A percentile compares a stretch with the other conserved stretches of the same genome.
phyloP scores from a whole-genome alignment of 2,888 invertebrate species.

The Caenorhabditis panamensis region DNA sequence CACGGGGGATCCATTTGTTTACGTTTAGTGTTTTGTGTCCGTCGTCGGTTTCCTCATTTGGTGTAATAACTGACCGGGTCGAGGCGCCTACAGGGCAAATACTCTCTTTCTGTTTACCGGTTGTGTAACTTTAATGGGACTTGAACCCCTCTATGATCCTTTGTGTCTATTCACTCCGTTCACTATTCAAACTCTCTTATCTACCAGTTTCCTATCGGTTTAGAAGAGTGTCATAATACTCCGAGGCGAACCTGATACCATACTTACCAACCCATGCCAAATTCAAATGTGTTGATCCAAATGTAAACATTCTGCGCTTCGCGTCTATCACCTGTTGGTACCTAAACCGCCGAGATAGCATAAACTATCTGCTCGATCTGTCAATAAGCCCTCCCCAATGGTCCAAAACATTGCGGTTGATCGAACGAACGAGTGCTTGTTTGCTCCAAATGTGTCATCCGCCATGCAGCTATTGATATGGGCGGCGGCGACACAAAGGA shows the following conservation, averaged over 20 bases:
- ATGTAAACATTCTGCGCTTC: constrained; percentile 34
- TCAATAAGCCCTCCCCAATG: constrained; percentile 27
- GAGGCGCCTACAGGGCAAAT: constrained; percentile 1
- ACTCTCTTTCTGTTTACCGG: constrained; percentile 21
- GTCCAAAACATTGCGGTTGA: constrained; percentile 32
- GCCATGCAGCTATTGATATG: constrained; percentile 25
- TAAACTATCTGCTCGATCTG: constrained; percentile 54
- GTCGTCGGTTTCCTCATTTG: constrained; percentile 24
- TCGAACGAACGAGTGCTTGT: constrained; percentile 32
- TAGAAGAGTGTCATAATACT: constrained; percentile 46
- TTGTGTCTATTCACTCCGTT: neutral
- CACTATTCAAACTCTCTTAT: constrained; percentile 16
- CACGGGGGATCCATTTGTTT: constrained; percentile 36
- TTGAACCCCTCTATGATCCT: constrained; percentile 6
- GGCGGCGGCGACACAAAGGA: constrained; percentile 33
- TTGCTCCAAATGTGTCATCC: constrained; percentile 42
- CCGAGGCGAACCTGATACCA: neutral
- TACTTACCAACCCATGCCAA: neutral
- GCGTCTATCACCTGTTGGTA: constrained; percentile 28
- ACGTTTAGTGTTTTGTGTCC: constrained; percentile 46
- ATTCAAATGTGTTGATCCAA: constrained; percentile 59
- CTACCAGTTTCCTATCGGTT: constrained; percentile 36
- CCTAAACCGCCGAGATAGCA: constrained; percentile 24
- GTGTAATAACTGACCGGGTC: constrained; percentile 45
- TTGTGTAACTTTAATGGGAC: constrained; percentile 54